Evolutionary conservation across 2,797 vertebrate genomes (phyloP), one percentile per base, ranked within the genome.

Genomic region (Bovichtus variegatus): DNA sequence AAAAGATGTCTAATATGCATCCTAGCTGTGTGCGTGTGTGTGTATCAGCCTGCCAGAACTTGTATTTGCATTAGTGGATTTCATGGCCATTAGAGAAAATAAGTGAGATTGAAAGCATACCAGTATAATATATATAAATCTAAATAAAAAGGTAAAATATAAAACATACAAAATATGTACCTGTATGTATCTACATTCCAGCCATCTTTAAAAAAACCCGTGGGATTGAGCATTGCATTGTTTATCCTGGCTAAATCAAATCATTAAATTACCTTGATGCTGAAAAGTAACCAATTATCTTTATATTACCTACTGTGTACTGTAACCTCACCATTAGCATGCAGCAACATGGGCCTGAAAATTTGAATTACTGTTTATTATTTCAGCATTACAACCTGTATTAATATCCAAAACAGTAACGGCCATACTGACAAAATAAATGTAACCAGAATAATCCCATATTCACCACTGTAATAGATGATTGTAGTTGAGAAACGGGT

Each of bases 211-310:
- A 49, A 27, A 41, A 49, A 12, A 44, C 44, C 72, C 34, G n/a
- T 50, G 40, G 44, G n/a, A 46, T 27, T 50, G n/a, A 64, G 53
- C 36, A 23, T 19, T 49, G 19, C 57, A 5, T 10, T 55, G 61
- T 71, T 81, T 59, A 59, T 66, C 43, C 59, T 43, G 6, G 49
- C 59, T 60, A 34, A 66, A 71, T 72, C 38, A 71, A 72, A 73
- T 78, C 25, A 74, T 74, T 62, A 62, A 59, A 47, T 78, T 41
- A 81, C 51, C 61, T 49, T 71, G 29, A 80, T 71, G 69, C 50
- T 4, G 12, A 62, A 79, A 77, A 77, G 53, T 27, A 65, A 36
- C 54, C 64, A 75, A 73, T 78, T 88, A 74, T 63, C 58, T 79
- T 77, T 19, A 61, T 65, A 76, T 84, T 59, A 69, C 64, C 9